phyloP scores from a whole-genome alignment of 2,888 invertebrate species.

The Xanthorhoe spadicearia region DNA sequence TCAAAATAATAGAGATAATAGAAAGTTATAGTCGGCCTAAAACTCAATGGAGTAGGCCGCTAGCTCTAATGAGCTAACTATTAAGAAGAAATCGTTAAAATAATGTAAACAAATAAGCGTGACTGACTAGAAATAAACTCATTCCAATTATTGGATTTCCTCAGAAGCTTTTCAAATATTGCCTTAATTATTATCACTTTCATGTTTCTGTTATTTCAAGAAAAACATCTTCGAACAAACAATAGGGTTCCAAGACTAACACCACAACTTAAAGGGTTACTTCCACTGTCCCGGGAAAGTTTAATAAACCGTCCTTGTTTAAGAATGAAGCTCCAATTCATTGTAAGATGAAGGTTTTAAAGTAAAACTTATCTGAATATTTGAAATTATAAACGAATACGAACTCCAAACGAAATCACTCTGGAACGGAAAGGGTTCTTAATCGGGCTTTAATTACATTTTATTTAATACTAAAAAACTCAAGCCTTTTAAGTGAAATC shows the following conservation, averaged over 20 bases:
- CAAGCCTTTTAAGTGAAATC: background rate
- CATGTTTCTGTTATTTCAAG: constrained; percentile 9
- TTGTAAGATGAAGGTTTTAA: constrained; percentile 21
- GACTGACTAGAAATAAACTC: no score
- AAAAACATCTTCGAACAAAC: constrained; percentile 23
- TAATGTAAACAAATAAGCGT: no score
- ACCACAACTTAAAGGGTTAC: constrained; percentile 33
- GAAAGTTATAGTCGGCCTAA: no score
- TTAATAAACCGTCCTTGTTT: constrained; percentile 38
- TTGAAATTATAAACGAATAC: constrained; percentile 23
- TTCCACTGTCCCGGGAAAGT: constrained; percentile 36
- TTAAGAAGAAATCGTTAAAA: no score
- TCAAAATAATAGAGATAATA: no score
- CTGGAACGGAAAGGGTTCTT: constrained; percentile 10
- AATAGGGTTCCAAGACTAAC: constrained; percentile 25
- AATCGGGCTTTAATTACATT: constrained; percentile 16
- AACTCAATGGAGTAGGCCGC: no score
- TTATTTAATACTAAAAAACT: constrained; percentile 6
- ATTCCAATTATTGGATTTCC: background rate
- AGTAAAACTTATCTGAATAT: constrained; percentile 21
- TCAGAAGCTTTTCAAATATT: background rate
- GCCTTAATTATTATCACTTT: constrained; percentile 3
- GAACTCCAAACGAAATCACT: constrained; percentile 16
- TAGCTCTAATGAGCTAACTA: no score
- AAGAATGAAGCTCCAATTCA: constrained; percentile 35